These are phyloP conservation scores for Esperia sulphurella DNA, from an alignment of 2,888 invertebrate genomes.

Conservation along the genomic window DNA sequence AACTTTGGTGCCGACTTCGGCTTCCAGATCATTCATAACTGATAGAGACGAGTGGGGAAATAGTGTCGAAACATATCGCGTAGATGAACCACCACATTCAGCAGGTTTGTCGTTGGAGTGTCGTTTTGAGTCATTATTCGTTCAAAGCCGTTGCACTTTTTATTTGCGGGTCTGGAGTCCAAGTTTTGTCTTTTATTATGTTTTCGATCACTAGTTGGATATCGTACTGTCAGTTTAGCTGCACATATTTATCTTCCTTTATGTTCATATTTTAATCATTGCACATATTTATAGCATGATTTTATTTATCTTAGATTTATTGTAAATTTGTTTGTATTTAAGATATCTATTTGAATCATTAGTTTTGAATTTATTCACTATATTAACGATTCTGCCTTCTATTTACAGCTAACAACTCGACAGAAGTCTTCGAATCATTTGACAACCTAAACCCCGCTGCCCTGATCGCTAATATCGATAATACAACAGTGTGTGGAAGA, in stretches of 20 bases:
- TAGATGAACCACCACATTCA: slow-evolving; percentile 75
- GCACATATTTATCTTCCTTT: background rate
- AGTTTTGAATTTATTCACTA: background rate
- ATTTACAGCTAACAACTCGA: slow-evolving; percentile 60
- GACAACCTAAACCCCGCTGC: slow-evolving; percentile 81
- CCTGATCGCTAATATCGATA: slow-evolving; percentile 77
- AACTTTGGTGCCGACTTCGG: slow-evolving; percentile 49
- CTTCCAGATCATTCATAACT: slow-evolving; percentile 51
- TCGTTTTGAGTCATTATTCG: slow-evolving; percentile 53
- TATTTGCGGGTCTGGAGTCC: slow-evolving; percentile 51
- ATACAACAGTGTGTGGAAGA: slow-evolving; percentile 85
- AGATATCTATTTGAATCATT: background rate
- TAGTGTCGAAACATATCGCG: slow-evolving; percentile 71
- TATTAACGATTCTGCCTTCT: background rate
- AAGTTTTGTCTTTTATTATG: slow-evolving; percentile 25
- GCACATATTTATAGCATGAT: background rate
- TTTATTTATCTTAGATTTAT: background rate
- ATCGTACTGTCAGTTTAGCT: background rate
- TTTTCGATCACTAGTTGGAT: background rate
- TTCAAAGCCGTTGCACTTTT: slow-evolving; percentile 62
- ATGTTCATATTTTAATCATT: background rate
- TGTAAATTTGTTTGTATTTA: background rate
- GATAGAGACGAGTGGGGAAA: slow-evolving; percentile 72
- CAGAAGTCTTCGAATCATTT: slow-evolving; percentile 77
- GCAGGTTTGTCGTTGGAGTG: slow-evolving; percentile 77